phyloP scores from a whole-genome alignment of 2,797 vertebrate genomes.

The Gymnocypris eckloni region DNA sequence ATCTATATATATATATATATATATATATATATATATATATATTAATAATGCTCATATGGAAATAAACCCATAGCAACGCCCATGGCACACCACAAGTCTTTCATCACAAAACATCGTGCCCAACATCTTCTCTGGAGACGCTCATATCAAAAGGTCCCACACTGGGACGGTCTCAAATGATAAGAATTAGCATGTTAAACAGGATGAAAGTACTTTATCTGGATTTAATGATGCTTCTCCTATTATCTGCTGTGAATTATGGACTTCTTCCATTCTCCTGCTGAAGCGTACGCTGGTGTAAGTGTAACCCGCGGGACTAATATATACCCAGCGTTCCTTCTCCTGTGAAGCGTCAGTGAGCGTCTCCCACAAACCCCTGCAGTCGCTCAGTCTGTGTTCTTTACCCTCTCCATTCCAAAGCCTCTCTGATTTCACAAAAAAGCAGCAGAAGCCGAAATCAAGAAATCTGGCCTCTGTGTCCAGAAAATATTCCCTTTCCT shows the following conservation, averaged over 20 bases:
- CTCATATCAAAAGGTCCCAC: background rate
- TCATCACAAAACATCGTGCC: background rate
- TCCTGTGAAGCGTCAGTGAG: background rate
- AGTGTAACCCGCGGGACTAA: slow-evolving; percentile 2
- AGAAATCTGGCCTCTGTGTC: slow-evolving; percentile 77
- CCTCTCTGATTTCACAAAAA: slow-evolving; percentile 83
- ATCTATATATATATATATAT: too few species aligned
- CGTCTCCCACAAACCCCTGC: slow-evolving; percentile 49
- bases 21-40: too few species aligned
- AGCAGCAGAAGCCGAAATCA: slow-evolving; percentile 78
- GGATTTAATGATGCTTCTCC: background rate
- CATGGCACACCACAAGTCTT: background rate
- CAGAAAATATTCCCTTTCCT: slow-evolving; percentile 81
- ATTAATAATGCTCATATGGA: background rate
- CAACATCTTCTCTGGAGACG: background rate
- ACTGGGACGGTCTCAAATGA: background rate
- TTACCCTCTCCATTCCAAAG: slow-evolving; percentile 68
- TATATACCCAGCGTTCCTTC: slow-evolving; percentile 28
- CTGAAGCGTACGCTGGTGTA: background rate
- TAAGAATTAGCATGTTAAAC: background rate
- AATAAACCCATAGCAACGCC: background rate
- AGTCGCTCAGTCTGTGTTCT: slow-evolving; percentile 62
- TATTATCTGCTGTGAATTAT: slow-evolving; percentile 2
- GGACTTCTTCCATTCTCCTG: slow-evolving; percentile 8
- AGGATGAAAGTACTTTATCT: background rate